Conservation (phyloP, 1,140 invertebrate genomes). For the Lepidurus arcticus region DNA sequence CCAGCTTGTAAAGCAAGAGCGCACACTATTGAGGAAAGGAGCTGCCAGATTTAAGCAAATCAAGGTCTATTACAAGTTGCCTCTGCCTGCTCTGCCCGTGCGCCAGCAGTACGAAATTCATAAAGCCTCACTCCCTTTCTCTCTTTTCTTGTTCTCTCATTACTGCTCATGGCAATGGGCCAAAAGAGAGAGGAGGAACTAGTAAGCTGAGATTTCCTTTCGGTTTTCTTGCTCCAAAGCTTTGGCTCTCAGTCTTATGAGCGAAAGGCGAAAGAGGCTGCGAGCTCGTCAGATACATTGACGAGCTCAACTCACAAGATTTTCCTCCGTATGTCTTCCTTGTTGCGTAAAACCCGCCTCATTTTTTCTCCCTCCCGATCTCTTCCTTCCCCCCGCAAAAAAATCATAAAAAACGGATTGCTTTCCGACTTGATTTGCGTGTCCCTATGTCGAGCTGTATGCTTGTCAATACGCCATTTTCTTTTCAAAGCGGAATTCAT, state of each 20-base stretch:
- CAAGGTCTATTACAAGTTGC: background rate
- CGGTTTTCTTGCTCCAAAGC: background rate
- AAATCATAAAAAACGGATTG: too few relatives aligned
- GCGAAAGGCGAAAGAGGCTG: background rate
- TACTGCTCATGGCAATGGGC: constrained; percentile 8
- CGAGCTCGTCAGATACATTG: background rate
- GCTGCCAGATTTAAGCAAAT: constrained; percentile 19
- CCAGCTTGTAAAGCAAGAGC: background rate
- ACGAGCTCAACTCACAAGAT: background rate
- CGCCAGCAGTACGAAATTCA: background rate
- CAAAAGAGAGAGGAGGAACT: background rate
- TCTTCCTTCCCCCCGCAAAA: too few relatives aligned
- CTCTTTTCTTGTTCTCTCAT: background rate
- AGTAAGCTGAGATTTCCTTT: constrained; percentile 15
- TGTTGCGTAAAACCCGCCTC: background rate
- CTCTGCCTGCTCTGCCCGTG: background rate
- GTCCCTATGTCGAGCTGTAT: too few relatives aligned
- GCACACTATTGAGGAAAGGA: background rate
- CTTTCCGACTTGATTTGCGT: too few relatives aligned
- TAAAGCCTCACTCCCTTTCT: background rate
- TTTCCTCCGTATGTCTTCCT: background rate
- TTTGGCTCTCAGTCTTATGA: background rate
- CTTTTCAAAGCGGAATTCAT: too few relatives aligned
- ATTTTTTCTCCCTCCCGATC: too few relatives aligned
- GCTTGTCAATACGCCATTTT: too few relatives aligned